Evolutionary conservation across 2,888 invertebrate genomes (phyloP).

Genomic region (Octonoba sinensis): DNA sequence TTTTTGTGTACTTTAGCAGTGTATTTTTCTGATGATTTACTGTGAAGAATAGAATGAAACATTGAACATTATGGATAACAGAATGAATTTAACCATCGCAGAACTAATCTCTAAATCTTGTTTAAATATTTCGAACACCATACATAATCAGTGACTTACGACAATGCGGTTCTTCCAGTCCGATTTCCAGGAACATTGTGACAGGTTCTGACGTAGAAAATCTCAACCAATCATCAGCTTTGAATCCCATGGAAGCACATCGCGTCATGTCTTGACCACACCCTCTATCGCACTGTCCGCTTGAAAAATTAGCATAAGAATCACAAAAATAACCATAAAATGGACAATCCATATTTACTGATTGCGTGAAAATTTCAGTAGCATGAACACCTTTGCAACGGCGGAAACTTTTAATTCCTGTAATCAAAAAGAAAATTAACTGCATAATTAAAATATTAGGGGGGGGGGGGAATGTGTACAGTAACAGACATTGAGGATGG

Average conservation of each 20-base stretch:
- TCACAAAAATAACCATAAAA: conserved; percentile 84
- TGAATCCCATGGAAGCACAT: conserved; percentile 71
- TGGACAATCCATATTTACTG: conserved; percentile 82
- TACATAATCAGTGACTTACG: conserved; percentile 75
- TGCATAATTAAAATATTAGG: too few relatives aligned
- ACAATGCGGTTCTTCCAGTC: conserved; percentile 80
- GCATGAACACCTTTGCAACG: conserved; percentile 91
- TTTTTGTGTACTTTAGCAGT: too few relatives aligned
- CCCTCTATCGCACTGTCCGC: conserved; percentile 69
- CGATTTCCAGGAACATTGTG: conserved; percentile 81
- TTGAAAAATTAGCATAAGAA: conserved; percentile 77
- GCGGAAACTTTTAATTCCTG: conserved; percentile 79
- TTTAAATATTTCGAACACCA: background rate
- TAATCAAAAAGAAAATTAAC: conserved; percentile 20
- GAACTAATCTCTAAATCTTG: too few relatives aligned
- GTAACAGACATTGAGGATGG: too few relatives aligned
- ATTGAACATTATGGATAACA: background rate
- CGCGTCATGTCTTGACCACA: conserved; percentile 67
- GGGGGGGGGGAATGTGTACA: too few relatives aligned
- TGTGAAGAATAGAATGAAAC: background rate
- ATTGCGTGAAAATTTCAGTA: conserved; percentile 86
- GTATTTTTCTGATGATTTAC: too few relatives aligned
- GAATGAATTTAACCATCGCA: background rate
- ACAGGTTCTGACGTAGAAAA: conserved; percentile 71
- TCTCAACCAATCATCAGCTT: conserved; percentile 68